Evolutionary conservation across 2,888 invertebrate genomes (phyloP).

Genomic region (Hypolimnas misippus): DNA sequence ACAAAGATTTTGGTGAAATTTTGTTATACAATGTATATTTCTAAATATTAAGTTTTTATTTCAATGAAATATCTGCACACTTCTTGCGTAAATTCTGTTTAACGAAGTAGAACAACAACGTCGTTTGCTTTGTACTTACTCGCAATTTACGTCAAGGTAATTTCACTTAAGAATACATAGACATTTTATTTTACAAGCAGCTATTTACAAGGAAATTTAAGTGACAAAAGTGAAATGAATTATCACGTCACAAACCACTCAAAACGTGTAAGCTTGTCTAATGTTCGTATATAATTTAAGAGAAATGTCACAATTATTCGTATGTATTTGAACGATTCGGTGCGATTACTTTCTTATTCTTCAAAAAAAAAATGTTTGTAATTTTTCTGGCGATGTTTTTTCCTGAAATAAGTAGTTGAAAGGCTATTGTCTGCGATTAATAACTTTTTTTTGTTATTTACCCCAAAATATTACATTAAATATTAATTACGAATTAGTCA

Average conservation of each 20-base stretch:
- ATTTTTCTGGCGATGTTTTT: too few species aligned
- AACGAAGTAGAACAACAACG: constrained; percentile 37
- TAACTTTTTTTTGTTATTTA: too few species aligned
- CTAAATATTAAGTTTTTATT: neutral
- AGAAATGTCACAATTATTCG: constrained; percentile 31
- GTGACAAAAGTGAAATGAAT: constrained; percentile 38
- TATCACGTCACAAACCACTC: constrained; percentile 41
- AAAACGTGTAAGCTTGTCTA: constrained; percentile 32
- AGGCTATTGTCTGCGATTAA: too few species aligned
- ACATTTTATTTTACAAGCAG: constrained; percentile 35
- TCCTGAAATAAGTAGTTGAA: too few species aligned
- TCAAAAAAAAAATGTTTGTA: neutral
- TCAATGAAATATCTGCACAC: neutral
- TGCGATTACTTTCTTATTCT: neutral
- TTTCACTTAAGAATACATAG: constrained; percentile 41
- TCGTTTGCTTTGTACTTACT: constrained; percentile 38
- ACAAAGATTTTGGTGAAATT: neutral
- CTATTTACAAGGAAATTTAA: constrained; percentile 33
- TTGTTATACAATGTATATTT: neutral
- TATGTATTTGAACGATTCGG: neutral
- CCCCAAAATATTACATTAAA: too few species aligned
- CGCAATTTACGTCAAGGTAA: constrained; percentile 41
- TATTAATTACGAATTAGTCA: too few species aligned
- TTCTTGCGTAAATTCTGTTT: constrained; percentile 29
- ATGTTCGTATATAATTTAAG: constrained; percentile 48